These are phyloP conservation scores for Rhea americana DNA, from an alignment of 2,113 vertebrate genomes.

Conservation along the genomic window DNA sequence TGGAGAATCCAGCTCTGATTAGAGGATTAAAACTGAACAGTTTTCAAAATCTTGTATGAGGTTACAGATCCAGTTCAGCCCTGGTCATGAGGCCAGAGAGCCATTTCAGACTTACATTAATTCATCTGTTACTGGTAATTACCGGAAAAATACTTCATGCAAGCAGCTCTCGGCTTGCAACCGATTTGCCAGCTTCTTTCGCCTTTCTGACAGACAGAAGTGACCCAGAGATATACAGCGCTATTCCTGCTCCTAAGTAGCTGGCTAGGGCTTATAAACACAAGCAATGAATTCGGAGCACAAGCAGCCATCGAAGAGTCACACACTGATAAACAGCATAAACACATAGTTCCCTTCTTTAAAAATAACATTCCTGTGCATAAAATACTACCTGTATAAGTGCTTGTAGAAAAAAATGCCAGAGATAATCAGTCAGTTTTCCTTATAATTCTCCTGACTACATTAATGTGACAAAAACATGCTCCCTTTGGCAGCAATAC, in stretches of 20 bases:
- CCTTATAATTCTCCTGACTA: neutral
- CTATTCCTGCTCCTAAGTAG: neutral
- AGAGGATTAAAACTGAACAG: neutral
- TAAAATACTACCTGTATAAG: neutral
- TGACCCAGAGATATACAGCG: neutral
- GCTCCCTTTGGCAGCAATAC: neutral
- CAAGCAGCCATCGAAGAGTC: neutral
- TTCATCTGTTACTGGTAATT: neutral
- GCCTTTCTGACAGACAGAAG: neutral
- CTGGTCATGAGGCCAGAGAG: neutral
- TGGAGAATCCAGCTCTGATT: neutral
- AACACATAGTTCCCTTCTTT: neutral
- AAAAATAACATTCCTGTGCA: neutral
- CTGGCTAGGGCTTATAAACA: neutral
- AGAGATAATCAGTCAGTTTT: neutral
- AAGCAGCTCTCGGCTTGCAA: neutral
- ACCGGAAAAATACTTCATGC: neutral
- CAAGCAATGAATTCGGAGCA: neutral
- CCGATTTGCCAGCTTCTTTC: neutral
- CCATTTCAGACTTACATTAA: neutral
- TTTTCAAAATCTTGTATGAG: neutral
- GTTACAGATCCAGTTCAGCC: neutral
- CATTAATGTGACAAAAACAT: neutral
- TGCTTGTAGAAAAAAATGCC: neutral
- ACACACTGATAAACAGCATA: accelerated